phyloP scores from a whole-genome alignment of 2,113 vertebrate genomes.

The Notechis scutatus region DNA sequence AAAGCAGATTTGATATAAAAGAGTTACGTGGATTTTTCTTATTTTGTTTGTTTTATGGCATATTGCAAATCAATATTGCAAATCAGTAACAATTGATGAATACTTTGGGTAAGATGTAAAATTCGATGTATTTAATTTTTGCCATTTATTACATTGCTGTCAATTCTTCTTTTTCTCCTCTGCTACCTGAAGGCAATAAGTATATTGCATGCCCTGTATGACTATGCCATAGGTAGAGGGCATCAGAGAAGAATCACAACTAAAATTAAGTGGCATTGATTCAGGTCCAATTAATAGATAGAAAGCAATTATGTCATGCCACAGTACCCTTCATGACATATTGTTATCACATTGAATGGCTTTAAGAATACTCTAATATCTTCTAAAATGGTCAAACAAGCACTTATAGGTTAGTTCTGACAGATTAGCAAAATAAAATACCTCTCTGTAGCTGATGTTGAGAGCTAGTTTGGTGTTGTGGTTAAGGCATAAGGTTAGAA shows the following conservation, averaged over 20 bases:
- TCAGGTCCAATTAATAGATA: not conserved
- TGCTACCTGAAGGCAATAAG: not conserved
- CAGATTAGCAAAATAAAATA: not conserved
- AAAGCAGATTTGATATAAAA: not conserved
- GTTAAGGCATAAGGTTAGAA: not conserved
- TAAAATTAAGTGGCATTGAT: not conserved
- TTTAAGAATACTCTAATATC: not conserved
- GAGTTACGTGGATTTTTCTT: conserved; percentile 19
- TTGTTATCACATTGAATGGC: not conserved
- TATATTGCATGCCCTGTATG: not conserved
- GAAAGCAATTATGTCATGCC: not conserved
- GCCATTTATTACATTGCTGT: not conserved
- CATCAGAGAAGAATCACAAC: not conserved
- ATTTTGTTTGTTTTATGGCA: conserved; percentile 25
- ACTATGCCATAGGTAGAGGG: not conserved
- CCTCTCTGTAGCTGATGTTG: not conserved
- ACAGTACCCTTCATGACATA: not conserved
- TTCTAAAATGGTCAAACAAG: not conserved
- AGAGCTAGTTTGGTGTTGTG: not conserved
- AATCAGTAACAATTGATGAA: conserved; percentile 37
- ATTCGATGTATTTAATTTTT: not conserved
- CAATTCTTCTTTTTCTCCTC: not conserved
- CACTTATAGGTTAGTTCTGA: not conserved
- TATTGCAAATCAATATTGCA: not conserved
- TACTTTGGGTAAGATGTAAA: not conserved